These are phyloP conservation scores for Staurois parvus DNA, from an alignment of 2,797 vertebrate species.

Conservation along the genomic window DNA sequence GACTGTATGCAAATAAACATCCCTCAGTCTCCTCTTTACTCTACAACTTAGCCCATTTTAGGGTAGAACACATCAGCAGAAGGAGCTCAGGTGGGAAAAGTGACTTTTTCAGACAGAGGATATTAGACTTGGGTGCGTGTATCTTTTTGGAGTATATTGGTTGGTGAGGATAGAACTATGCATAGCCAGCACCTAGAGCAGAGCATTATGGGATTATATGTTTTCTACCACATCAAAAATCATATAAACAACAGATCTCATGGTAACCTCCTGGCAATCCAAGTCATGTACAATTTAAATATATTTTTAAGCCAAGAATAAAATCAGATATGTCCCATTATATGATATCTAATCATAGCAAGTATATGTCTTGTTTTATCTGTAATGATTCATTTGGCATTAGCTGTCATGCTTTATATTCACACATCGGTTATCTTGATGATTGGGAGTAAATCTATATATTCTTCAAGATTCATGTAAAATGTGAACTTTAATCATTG, in stretches of 20 bases:
- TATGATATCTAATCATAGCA: not conserved
- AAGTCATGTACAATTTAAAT: not conserved
- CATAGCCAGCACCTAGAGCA: too few relatives aligned
- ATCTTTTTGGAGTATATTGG: too few relatives aligned
- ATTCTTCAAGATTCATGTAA: constrained; percentile 14
- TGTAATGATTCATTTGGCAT: not conserved
- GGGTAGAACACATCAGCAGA: too few relatives aligned
- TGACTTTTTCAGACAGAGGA: too few relatives aligned
- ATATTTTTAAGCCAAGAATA: not conserved
- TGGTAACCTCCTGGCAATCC: not conserved
- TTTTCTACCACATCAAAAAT: not conserved
- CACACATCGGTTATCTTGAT: constrained; percentile 23
- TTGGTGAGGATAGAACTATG: too few relatives aligned
- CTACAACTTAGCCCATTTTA: too few relatives aligned
- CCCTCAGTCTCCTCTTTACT: too few relatives aligned
- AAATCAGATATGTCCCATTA: not conserved
- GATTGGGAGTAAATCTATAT: not conserved
- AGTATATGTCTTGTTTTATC: not conserved
- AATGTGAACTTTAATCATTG: not conserved
- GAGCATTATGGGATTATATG: too few relatives aligned
- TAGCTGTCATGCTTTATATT: not conserved
- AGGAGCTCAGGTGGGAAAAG: too few relatives aligned
- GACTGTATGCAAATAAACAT: too few relatives aligned
- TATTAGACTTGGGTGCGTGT: too few relatives aligned
- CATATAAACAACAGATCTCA: too few relatives aligned